A percentile compares a stretch with the other conserved stretches of the same genome.
phyloP scores from a whole-genome alignment of 2,888 invertebrate genomes.

The Anoncus sp. region DNA sequence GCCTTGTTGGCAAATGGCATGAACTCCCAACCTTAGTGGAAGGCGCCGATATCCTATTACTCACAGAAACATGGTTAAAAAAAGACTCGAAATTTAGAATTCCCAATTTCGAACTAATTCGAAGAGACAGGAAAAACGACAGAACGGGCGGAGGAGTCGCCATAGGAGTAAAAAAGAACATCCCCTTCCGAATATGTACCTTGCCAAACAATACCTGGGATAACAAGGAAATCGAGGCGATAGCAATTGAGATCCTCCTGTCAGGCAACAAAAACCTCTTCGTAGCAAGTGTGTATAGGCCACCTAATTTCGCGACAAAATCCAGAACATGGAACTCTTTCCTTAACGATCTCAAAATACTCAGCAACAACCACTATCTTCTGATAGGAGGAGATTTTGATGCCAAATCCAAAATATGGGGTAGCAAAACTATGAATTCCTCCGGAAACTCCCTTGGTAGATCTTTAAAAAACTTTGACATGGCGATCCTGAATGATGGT shows the following conservation, averaged over 20 bases:
- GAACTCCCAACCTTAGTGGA: background rate
- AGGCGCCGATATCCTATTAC: background rate
- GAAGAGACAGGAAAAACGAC: background rate
- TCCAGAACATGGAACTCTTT: background rate
- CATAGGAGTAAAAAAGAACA: background rate
- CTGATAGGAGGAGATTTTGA: background rate
- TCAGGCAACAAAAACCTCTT: conserved; percentile 1
- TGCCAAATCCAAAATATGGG: background rate
- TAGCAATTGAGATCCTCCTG: background rate
- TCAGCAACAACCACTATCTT: background rate
- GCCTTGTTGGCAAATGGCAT: background rate
- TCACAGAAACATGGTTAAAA: background rate
- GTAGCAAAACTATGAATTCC: background rate
- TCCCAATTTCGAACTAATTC: background rate
- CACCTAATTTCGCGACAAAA: no score
- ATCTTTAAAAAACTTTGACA: background rate
- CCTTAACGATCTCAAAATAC: background rate
- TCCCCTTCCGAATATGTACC: background rate
- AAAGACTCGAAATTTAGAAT: background rate
- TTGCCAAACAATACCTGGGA: background rate
- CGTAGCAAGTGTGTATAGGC: no score
- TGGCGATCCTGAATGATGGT: background rate
- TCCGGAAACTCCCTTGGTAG: background rate
- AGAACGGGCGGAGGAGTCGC: background rate
- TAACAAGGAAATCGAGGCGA: background rate